Evolutionary conservation across 2,888 invertebrate genomes (phyloP).

Genomic region (Chrysodeixis includens): DNA sequence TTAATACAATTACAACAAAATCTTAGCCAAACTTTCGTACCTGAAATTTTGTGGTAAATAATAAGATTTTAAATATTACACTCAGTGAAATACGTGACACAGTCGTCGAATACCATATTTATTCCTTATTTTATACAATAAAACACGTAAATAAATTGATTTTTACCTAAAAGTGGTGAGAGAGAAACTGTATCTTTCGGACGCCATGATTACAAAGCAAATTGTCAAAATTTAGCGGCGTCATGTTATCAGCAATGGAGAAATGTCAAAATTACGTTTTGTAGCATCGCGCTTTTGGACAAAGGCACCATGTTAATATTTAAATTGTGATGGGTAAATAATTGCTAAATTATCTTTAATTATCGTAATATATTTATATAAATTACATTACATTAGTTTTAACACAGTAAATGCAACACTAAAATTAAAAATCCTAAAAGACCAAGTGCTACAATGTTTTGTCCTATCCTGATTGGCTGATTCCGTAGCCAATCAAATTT

Average conservation of each 20-base stretch:
- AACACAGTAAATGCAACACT: no score
- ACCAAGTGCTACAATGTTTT: background rate
- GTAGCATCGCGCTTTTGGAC: background rate
- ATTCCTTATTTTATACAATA: constrained; percentile 10
- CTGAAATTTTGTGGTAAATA: constrained; percentile 19
- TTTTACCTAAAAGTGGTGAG: constrained; percentile 92
- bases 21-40: constrained; percentile 34
- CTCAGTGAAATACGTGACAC: background rate
- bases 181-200: constrained; percentile 99
- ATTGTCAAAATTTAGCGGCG: constrained; percentile 71
- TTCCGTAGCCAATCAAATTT: constrained; percentile 66
- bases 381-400: no score
- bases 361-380: no score
- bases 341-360: background rate
- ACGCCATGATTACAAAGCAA: constrained; percentile 95
- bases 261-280: constrained; percentile 51
- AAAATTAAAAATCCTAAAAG: constrained; percentile 13
- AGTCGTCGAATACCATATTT: background rate
- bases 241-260: constrained; percentile 65
- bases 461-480: constrained; percentile 60
- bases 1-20: constrained; percentile 39
- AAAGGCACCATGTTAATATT: background rate
- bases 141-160: constrained; percentile 64
- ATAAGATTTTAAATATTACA: constrained; percentile 1
- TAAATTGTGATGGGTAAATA: background rate